Evolutionary conservation across 2,888 invertebrate species (phyloP), one percentile per base, ranked within the genome.

Genomic region (Gastrophysa polygoni): DNA sequence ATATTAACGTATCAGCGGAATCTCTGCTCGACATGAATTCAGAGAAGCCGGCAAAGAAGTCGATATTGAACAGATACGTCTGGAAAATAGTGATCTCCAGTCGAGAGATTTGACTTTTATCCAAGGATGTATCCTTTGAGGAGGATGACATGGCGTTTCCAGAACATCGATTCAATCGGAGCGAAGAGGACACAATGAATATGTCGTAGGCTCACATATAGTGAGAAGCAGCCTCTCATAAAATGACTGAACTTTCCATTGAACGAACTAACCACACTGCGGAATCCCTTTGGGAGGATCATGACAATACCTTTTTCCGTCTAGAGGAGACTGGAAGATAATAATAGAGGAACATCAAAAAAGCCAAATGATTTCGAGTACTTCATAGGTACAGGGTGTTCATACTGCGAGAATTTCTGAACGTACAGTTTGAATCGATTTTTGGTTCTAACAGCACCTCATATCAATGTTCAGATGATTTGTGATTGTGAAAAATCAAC

Each of bases 11-110:
- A 28, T 46, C 43, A 38, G 59, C 52, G 49, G 29, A 29, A 18
- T 49, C 14, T 49, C 10, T 18, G 38, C 14, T 14, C 38, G 2
- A 3, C 38, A 38, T 3, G 11, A 2, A 38, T n/a, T 38, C 57
- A 43, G 34, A 18, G 29, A 46, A 46, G 61, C 48, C 28, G 49
- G 55, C 18, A 57, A 57, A 34, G 51, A 50, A 57, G 61, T 61
- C 61, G 61, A 61, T 61, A 57, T 56, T 34, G 56, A 56, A 61
- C 61, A 57, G 59, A 49, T 61, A 50, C 50, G 61, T 61, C 61
- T 61, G 61, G 44, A 46, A 61, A 51, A 61, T 61, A 61, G 51
- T 56, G 48, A 32, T 56, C 21, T 17, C 47, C 34, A n/a, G n/a
- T 10, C 18, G 14, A 54, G 43, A 24, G 21, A 24, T 29, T 46